phyloP scores from a whole-genome alignment of 2,113 vertebrate species.

The Pterocles orientalis region DNA sequence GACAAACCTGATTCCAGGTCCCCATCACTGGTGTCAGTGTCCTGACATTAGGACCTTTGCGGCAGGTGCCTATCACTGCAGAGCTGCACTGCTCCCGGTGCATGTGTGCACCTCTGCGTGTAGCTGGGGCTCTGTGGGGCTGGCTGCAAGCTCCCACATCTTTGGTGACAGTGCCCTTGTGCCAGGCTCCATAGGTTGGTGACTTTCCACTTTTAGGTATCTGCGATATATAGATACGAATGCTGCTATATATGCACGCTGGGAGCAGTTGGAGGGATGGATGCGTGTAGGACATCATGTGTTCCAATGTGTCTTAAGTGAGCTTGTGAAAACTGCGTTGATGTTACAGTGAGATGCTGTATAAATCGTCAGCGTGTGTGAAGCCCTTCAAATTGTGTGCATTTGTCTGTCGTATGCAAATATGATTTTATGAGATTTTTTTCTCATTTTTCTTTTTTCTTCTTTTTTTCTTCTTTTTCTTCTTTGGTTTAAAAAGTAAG shows the following conservation, averaged over 20 bases:
- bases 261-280: slow-evolving; percentile 22
- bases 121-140: background rate
- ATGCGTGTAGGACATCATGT: background rate
- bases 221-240: background rate
- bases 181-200: background rate
- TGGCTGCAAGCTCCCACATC: background rate
- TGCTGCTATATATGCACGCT: background rate
- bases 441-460: no score
- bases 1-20: background rate
- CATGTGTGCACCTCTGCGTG: background rate
- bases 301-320: background rate
- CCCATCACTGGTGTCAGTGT: accelerated
- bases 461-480: no score
- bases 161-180: background rate
- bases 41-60: background rate
- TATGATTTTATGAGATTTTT: background rate
- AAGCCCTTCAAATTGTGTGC: background rate
- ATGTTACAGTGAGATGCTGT: background rate
- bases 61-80: accelerated
- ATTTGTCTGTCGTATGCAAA: background rate
- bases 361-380: background rate
- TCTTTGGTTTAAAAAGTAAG: background rate
- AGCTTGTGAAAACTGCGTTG: background rate
- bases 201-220: background rate
- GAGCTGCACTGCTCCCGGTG: accelerated